Percentiles rank a stretch among this genome's conserved stretches.
phyloP scores from a whole-genome alignment of 1,140 invertebrate species.

The Nasonia vitripennis region DNA sequence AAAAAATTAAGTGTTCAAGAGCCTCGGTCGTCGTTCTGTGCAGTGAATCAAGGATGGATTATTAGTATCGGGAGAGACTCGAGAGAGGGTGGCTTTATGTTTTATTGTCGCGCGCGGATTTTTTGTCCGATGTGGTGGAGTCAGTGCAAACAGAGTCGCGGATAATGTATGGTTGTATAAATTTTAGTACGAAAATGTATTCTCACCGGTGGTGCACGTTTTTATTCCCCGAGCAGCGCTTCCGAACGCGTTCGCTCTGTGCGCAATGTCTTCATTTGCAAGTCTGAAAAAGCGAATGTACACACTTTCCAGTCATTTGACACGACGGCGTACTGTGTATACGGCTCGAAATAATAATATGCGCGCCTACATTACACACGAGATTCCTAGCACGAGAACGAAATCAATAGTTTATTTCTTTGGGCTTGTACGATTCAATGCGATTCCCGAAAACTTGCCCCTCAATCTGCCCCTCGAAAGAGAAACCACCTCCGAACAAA shows the following conservation, averaged over 20 bases:
- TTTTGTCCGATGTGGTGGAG: background rate
- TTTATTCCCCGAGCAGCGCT: background rate
- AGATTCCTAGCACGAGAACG: no score
- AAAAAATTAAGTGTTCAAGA: background rate
- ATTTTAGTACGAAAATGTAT: background rate
- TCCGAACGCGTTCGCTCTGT: background rate
- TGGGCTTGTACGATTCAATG: no score
- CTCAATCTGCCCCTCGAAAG: no score
- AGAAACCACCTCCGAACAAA: no score
- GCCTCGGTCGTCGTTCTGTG: background rate
- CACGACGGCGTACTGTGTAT: no score
- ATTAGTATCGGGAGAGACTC: background rate
- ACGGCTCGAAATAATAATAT: background rate
- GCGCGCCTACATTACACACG: background rate
- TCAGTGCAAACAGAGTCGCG: background rate
- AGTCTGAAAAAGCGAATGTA: background rate
- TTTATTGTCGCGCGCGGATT: background rate
- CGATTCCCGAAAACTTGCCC: no score
- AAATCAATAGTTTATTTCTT: no score
- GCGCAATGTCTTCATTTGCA: conserved; percentile 11
- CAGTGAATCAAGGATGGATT: conserved; percentile 29
- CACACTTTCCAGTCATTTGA: no score
- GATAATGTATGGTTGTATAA: background rate
- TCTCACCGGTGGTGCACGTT: background rate
- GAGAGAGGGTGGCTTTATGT: background rate